These are phyloP conservation scores for Ctena decussata DNA, from an alignment of 2,888 invertebrate species.

Conservation along the genomic window DNA sequence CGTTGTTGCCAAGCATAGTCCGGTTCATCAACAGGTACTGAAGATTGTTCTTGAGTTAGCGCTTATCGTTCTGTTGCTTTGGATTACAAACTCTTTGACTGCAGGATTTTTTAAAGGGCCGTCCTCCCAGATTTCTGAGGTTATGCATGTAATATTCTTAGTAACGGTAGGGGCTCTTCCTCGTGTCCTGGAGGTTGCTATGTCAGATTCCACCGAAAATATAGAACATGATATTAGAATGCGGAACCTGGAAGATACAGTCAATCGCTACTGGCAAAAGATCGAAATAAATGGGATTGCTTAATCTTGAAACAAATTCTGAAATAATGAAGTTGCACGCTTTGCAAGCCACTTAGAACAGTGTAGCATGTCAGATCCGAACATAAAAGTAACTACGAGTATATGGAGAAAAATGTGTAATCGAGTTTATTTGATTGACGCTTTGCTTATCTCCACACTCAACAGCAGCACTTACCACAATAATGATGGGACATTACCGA, in stretches of 20 bases:
- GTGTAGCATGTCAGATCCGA: too few relatives aligned
- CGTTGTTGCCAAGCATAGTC: conserved; percentile 25
- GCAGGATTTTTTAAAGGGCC: neutral
- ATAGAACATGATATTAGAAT: conserved; percentile 33
- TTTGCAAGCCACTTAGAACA: too few relatives aligned
- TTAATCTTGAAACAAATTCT: too few relatives aligned
- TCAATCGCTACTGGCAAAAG: neutral
- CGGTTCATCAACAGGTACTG: conserved; percentile 37
- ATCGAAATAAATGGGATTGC: too few relatives aligned
- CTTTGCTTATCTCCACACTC: too few relatives aligned
- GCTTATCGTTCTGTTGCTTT: conserved; percentile 24
- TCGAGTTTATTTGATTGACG: too few relatives aligned
- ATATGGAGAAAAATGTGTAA: too few relatives aligned
- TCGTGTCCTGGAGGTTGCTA: conserved; percentile 31
- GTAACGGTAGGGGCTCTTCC: conserved; percentile 45
- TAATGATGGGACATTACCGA: too few relatives aligned
- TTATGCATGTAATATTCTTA: conserved; percentile 53
- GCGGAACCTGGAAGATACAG: neutral
- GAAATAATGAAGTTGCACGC: too few relatives aligned
- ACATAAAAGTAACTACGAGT: too few relatives aligned
- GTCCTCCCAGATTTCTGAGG: conserved; percentile 31
- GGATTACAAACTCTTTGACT: conserved; percentile 13
- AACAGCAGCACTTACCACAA: too few relatives aligned
- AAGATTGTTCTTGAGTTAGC: conserved; percentile 9
- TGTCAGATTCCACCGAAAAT: conserved; percentile 24